Conservation (phyloP, 2,888 invertebrate genomes). For the Melitaea athalia region DNA sequence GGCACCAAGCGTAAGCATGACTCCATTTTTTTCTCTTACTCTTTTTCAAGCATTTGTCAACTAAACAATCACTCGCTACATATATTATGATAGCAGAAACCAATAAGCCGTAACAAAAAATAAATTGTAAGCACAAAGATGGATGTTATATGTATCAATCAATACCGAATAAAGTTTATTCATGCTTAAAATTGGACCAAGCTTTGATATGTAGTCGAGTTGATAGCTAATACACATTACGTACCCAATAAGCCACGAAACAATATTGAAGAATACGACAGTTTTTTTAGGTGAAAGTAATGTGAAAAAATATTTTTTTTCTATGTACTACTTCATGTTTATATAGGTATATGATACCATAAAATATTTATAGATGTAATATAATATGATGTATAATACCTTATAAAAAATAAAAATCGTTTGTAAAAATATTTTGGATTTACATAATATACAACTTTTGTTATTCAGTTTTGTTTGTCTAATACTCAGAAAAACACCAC, state of each 20-base stretch:
- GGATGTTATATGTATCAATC: not conserved
- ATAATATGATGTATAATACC: too few relatives aligned
- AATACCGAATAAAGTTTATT: conserved; percentile 1
- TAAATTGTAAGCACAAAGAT: not conserved
- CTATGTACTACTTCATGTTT: not conserved
- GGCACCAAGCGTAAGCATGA: too few relatives aligned
- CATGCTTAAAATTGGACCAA: conserved; percentile 39
- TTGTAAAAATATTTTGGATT: too few relatives aligned
- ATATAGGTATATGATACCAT: not conserved
- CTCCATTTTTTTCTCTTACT: too few relatives aligned
- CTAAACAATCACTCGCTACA: not conserved
- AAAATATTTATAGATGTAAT: too few relatives aligned
- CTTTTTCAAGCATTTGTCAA: not conserved
- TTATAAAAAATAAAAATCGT: too few relatives aligned
- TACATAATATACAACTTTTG: too few relatives aligned
- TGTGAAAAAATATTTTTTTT: not conserved
- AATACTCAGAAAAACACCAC: too few relatives aligned
- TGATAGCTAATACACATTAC: conserved; percentile 68
- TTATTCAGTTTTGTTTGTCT: too few relatives aligned
- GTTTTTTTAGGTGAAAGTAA: conserved; percentile 29
- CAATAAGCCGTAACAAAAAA: not conserved
- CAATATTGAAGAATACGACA: conserved; percentile 32
- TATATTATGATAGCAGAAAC: not conserved
- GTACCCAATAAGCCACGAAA: conserved; percentile 65
- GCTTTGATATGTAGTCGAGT: conserved; percentile 46